Base-by-base conservation (phyloP, 2,113 vertebrate species). In the Microtus montanus region DNA sequence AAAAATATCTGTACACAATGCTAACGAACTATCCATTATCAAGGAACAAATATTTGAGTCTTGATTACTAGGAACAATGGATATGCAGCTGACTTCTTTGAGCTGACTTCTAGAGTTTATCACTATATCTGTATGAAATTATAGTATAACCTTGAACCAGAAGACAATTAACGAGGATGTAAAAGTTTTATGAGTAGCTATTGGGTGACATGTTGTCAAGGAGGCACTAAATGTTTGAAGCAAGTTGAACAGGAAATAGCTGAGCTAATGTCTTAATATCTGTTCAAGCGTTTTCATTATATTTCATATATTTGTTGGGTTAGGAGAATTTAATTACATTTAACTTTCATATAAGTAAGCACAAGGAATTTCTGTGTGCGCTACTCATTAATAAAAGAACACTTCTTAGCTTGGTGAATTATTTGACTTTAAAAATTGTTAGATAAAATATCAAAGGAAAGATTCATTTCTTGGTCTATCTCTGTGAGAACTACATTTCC, bases 401-500 rank as follows among this genome's bases (percentile, higher is more conserved):
- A 93, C 33, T 92, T 96, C 73, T 83, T 92, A 88, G 66, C 73
- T 85, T 95, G 90, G 74, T 88, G 75, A 97, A 93, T 96, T 96
- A 78, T 92, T 90, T 97, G 73, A 82, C 75, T 96, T 97, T 78
- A 85, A 95, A 95, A 97, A 90, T 83, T 94, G 85, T 70, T 95
- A 94, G 66, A 96, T 96, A 96, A 97, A 95, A 90, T 92, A 94
- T 94, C 74, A 96, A 80, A 95, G 86, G 82, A 90, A 87, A 88
- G 85, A 96, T 89, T 71, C 44, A 38, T 93, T 91, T 96, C 74
- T 97, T 97, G 96, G 90, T 84, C 80, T 90, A 49, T 89, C 94
- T 95, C 88, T 97, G 7, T 88, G 90, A 96, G 77, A 97, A 96
- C 30, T 80, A 90, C 83, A 95, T 96, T 97, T 96, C 7, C 64